A percentile compares a stretch with the other conserved stretches of the same genome.
Conservation (phyloP, 2,113 vertebrate species). For the Bubo scandiacus region DNA sequence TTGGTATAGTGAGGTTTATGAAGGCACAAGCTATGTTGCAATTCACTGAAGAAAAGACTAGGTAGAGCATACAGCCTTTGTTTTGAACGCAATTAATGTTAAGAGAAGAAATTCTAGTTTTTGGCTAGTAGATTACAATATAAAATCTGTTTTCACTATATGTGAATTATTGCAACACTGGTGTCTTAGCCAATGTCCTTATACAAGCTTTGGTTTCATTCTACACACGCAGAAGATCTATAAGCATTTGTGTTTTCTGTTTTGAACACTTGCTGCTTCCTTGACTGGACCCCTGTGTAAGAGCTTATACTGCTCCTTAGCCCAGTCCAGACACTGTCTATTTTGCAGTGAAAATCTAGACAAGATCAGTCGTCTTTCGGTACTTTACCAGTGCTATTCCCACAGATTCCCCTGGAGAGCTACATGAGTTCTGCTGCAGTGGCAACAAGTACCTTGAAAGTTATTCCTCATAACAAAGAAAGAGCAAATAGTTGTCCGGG, state of each 20-base stretch:
- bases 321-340: not conserved
- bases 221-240: not conserved
- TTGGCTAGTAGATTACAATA: not conserved
- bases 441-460: not conserved
- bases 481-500: not conserved
- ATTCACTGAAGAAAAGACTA: not conserved
- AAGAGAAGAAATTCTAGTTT: not conserved
- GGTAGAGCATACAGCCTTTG: not conserved
- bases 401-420: not conserved
- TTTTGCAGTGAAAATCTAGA: not conserved
- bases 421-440: not conserved
- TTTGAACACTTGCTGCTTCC: not conserved
- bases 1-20: not conserved
- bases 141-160: not conserved
- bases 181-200: not conserved
- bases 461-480: not conserved
- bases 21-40: not conserved
- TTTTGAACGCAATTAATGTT: not conserved
- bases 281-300: not conserved
- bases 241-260: not conserved
- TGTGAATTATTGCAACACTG: not conserved
- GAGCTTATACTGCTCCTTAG: not conserved
- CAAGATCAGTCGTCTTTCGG: not conserved
- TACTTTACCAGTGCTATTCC: not conserved
- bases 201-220: not conserved